A percentile compares a stretch with the other conserved stretches of the same genome.
Conservation (phyloP, 2,113 vertebrate genomes). For the Kryptolebias marmoratus region DNA sequence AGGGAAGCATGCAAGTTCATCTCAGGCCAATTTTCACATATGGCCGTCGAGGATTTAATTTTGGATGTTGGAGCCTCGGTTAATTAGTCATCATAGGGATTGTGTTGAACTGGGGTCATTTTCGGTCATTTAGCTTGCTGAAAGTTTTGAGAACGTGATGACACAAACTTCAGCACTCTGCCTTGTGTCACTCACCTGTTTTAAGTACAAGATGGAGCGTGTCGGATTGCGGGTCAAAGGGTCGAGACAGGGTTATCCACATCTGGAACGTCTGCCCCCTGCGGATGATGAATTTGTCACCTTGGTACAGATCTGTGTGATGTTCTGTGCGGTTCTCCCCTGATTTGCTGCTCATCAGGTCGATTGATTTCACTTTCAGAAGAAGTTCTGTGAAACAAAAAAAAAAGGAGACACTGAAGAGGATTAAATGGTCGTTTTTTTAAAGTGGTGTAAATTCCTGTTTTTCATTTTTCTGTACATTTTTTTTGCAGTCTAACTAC, state of each 20-base stretch:
- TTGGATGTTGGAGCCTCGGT: not conserved
- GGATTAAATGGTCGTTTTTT: not conserved
- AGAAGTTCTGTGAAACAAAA: constrained; percentile 72
- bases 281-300: constrained; percentile 81
- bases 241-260: constrained; percentile 78
- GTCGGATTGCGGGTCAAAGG: constrained; percentile 77
- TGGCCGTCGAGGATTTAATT: not conserved
- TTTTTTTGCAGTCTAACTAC: too few species aligned
- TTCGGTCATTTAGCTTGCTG: not conserved
- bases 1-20: constrained; percentile 2
- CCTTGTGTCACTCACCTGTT: constrained; percentile 75
- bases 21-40: constrained; percentile 13
- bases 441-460: too few species aligned
- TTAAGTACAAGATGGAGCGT: constrained; percentile 81
- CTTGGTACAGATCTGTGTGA: constrained; percentile 84
- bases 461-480: too few species aligned
- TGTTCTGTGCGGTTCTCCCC: constrained; percentile 79
- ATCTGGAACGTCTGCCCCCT: constrained; percentile 86
- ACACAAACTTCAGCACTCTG: not conserved
- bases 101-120: not conserved
- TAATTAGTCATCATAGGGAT: not conserved
- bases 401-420: not conserved
- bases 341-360: constrained; percentile 80
- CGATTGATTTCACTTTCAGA: constrained; percentile 77
- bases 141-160: not conserved